Percentiles rank a stretch among this genome's conserved stretches.
phyloP scores from a whole-genome alignment of 2,888 invertebrate species.

The Ophion costatus region DNA sequence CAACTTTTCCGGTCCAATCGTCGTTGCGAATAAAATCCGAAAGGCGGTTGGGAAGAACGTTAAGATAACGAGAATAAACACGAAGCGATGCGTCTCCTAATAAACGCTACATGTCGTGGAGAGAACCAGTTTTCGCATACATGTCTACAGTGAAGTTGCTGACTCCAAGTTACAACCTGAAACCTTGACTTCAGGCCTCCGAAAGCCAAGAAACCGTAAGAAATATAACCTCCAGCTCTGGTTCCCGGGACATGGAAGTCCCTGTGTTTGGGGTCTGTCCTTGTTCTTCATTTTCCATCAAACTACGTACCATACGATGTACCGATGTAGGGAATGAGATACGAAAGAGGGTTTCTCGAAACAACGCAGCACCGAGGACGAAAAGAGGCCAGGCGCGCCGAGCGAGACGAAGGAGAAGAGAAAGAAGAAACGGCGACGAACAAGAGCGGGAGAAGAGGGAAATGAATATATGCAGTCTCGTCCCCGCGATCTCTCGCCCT shows the following conservation, averaged over 20 bases:
- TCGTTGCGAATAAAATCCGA: slow-evolving; percentile 6
- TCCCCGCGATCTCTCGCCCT: slow-evolving; percentile 45
- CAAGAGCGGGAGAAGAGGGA: slow-evolving; percentile 28
- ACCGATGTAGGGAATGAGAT: slow-evolving; percentile 18
- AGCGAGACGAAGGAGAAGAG: slow-evolving; percentile 10
- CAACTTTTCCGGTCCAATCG: slow-evolving; percentile 26
- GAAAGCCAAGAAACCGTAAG: slow-evolving; percentile 28
- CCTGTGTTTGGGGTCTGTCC: slow-evolving; percentile 38
- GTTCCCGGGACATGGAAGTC: slow-evolving; percentile 35
- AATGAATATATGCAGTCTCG: slow-evolving; percentile 38
- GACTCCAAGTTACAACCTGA: background rate
- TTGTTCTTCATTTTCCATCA: slow-evolving; percentile 26
- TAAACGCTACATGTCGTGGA: slow-evolving; percentile 27
- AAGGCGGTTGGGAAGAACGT: slow-evolving; percentile 16
- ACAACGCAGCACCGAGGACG: slow-evolving; percentile 12
- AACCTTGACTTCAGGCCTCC: slow-evolving; percentile 6
- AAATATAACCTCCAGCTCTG: slow-evolving; percentile 22
- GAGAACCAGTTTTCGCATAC: slow-evolving; percentile 8
- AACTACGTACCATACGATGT: slow-evolving; percentile 20
- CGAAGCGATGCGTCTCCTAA: slow-evolving; percentile 26
- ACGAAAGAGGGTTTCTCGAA: slow-evolving; percentile 19
- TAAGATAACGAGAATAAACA: slow-evolving; percentile 49
- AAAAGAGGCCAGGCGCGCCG: background rate
- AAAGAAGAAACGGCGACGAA: slow-evolving; percentile 24
- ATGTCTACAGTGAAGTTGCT: background rate